Percentiles rank a stretch among this genome's conserved stretches.
These are phyloP conservation scores for Ptyas mucosa DNA, from an alignment of 2,113 vertebrate species.

Conservation along the genomic window DNA sequence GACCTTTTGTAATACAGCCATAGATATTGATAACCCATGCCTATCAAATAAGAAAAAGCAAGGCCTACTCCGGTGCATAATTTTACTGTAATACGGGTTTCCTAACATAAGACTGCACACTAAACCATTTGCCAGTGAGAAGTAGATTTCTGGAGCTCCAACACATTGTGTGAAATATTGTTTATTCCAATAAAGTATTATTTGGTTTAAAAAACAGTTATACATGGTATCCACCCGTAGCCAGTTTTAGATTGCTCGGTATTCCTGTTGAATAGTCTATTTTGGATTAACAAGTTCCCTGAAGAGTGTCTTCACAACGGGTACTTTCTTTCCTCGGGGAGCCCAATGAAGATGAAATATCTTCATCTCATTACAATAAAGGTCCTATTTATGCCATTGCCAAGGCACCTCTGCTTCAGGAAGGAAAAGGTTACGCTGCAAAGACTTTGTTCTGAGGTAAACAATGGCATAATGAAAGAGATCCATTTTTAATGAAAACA, in stretches of 20 bases:
- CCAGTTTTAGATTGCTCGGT: not conserved
- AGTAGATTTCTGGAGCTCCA: not conserved
- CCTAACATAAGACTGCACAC: not conserved
- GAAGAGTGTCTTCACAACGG: not conserved
- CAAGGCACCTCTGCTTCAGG: not conserved
- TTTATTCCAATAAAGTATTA: not conserved
- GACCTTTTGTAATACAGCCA: not conserved
- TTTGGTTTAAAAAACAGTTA: not conserved
- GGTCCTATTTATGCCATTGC: not conserved
- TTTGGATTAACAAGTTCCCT: not conserved
- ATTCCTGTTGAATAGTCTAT: not conserved
- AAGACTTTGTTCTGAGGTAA: not conserved
- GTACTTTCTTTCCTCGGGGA: not conserved
- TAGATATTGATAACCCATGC: not conserved
- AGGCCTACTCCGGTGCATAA: not conserved
- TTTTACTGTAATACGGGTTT: not conserved
- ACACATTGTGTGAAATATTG: not conserved
- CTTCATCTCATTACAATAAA: not conserved
- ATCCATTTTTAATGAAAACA: not conserved
- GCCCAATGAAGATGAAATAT: not conserved
- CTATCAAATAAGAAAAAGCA: not conserved
- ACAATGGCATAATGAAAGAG: too few species aligned
- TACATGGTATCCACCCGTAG: not conserved
- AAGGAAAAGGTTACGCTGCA: not conserved
- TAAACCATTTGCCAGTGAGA: not conserved